Base-by-base conservation (phyloP, 2,888 invertebrate species). In the Tortrix viridana region DNA sequence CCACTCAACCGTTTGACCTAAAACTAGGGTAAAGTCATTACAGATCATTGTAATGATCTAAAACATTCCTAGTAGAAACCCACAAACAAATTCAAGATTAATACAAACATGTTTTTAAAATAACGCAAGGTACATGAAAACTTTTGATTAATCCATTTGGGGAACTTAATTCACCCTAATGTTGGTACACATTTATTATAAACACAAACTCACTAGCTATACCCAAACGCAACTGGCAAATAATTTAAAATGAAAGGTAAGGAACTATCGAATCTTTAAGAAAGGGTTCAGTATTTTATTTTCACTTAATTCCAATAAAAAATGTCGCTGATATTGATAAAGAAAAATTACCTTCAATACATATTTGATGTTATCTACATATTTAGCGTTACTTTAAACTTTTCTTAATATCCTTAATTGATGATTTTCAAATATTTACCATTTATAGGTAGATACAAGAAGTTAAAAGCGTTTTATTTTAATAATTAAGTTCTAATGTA, bases 161-260 rank as follows among this genome's bases (percentile, higher is more conserved):
- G 54, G 63, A 57, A 58, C 62, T 63, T 57, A 63, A 58, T 63
- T 63, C 48, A 53, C 63, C 63, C 38, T 58, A 58, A 63, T 58
- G 63, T 52, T 23, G 57, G 49, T 53, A 58, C 58, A 58, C 63
- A 47, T 47, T 62, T 53, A 52, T 63, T 47, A 52, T 43, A 26
- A 56, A 44, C 47, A 63, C 54, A 23, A 41, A 43, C 49, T 37
- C 37, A 43, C 55, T 16, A 20, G 41, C 43, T 53, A 18, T 46
- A 43, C 32, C 32, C 20, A 44, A 63, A 66, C 63, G 63, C 70
- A 52, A 69, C 69, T 67, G 68, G 73, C 76, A 78, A 84, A 84
- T 84, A 85, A 59, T 66, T 63, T 63, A 52, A 63, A 63, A 53
- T 47, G 19, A 47, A 32, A 43, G 52, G 22, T 20, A 49, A 58